A percentile compares a stretch with the other conserved stretches of the same genome.
Conservation (phyloP, 2,797 vertebrate species). For the Phataginus tricuspis region DNA sequence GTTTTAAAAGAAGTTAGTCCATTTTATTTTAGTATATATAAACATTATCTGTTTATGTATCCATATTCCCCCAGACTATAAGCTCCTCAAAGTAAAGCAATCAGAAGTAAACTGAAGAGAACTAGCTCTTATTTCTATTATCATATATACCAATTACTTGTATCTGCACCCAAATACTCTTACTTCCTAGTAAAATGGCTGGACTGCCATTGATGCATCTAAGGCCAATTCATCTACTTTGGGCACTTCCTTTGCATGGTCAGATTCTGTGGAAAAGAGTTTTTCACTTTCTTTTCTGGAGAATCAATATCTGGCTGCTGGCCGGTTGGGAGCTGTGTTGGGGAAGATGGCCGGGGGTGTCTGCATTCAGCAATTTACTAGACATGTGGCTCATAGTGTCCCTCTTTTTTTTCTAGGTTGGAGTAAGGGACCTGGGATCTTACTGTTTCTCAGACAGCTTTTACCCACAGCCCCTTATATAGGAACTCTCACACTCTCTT, state of each 20-base stretch:
- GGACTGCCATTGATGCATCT: background rate
- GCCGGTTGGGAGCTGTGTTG: background rate
- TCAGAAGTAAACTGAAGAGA: background rate
- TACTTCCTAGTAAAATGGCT: background rate
- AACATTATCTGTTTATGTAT: background rate
- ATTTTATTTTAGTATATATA: background rate
- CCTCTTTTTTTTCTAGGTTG: background rate
- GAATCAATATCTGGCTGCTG: background rate
- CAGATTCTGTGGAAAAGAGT: background rate
- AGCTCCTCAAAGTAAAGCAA: background rate
- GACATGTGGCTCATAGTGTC: background rate
- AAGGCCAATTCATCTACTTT: background rate
- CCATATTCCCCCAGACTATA: background rate
- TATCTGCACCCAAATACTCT: background rate
- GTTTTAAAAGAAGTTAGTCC: background rate
- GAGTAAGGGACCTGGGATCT: background rate
- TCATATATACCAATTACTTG: background rate
- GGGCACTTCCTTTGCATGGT: background rate
- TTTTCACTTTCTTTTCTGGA: conserved; percentile 19
- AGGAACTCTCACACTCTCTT: background rate
- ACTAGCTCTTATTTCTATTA: background rate
- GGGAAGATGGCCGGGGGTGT: background rate
- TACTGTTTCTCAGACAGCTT: conserved; percentile 8
- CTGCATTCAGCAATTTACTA: background rate
- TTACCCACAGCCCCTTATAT: background rate